These are phyloP conservation scores for Chelonia mydas DNA, from an alignment of 2,797 vertebrate species.

Conservation along the genomic window DNA sequence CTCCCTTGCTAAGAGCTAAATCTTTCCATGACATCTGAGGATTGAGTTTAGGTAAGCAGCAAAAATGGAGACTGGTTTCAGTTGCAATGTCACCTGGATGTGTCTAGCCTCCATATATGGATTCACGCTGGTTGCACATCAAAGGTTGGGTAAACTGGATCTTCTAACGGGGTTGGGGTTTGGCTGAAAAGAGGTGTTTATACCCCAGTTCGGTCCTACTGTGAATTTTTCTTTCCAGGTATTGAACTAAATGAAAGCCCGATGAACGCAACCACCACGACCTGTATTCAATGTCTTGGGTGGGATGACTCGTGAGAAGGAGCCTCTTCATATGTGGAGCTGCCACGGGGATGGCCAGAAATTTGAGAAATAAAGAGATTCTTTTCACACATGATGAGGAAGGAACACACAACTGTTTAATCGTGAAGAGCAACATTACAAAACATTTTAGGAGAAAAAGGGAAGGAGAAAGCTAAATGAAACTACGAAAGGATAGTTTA, in stretches of 20 bases:
- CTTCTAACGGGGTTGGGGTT: not conserved
- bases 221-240: not conserved
- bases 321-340: not conserved
- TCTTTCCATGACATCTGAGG: not conserved
- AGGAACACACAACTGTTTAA: not conserved
- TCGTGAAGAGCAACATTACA: not conserved
- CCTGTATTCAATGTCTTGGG: not conserved
- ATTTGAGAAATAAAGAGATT: not conserved
- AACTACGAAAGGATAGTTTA: not conserved
- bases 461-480: not conserved
- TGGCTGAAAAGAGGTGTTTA: not conserved
- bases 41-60: not conserved
- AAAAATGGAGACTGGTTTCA: not conserved
- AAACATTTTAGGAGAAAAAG: not conserved
- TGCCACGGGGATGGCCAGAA: not conserved
- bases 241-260: not conserved
- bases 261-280: not conserved
- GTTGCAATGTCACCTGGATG: not conserved
- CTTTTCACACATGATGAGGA: not conserved
- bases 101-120: not conserved
- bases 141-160: not conserved
- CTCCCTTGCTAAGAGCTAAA: not conserved
- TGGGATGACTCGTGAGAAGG: not conserved
- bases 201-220: not conserved
- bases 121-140: not conserved